phyloP scores from a whole-genome alignment of 2,797 vertebrate species.

The Coendou prehensilis region DNA sequence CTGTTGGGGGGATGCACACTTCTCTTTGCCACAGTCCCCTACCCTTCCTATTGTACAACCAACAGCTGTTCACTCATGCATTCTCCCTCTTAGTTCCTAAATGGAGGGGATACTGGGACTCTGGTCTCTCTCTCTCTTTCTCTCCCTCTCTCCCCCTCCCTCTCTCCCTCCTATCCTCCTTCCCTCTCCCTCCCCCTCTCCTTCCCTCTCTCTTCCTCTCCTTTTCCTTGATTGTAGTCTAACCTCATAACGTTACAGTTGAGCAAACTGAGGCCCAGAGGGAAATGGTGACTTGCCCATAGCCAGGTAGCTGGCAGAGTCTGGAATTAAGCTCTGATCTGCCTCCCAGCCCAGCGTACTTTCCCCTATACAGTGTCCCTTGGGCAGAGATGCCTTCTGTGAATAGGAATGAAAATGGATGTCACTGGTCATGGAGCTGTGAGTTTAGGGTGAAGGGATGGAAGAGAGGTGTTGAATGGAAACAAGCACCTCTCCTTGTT shows the following conservation, averaged over 20 bases:
- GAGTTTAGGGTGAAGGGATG: constrained; percentile 13
- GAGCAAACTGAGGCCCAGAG: background rate
- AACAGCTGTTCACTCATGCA: background rate
- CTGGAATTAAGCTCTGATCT: background rate
- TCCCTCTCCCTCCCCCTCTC: background rate
- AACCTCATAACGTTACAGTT: background rate
- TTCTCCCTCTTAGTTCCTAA: background rate
- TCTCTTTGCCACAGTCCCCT: background rate
- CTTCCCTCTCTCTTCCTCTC: background rate
- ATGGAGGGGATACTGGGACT: background rate
- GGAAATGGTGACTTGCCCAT: background rate
- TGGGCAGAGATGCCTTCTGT: background rate
- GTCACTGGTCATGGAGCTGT: background rate
- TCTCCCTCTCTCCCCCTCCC: too few relatives aligned
- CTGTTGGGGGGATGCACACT: background rate
- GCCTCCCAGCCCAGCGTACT: background rate
- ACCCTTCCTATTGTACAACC: background rate
- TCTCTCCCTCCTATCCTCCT: background rate
- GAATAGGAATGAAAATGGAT: constrained; percentile 1
- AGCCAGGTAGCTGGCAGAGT: background rate
- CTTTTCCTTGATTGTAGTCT: background rate
- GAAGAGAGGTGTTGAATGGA: background rate
- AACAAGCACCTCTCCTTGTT: background rate
- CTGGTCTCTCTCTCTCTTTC: background rate
- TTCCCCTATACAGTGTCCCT: background rate